Base-by-base conservation (phyloP, 2,113 vertebrate species). In the Paramisgurnus dabryanus region DNA sequence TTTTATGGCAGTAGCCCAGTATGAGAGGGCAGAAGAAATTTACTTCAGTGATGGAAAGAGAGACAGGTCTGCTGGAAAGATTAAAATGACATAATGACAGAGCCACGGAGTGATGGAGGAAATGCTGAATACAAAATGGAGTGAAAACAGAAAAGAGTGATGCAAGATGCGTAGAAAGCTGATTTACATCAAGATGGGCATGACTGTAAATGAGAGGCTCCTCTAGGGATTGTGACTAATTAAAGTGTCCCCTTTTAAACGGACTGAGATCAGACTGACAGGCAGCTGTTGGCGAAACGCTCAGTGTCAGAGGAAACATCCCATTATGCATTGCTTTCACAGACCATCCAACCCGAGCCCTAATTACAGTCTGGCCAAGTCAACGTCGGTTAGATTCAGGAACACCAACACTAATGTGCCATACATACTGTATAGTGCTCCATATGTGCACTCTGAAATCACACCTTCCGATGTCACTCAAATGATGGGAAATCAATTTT, bases 151-250 rank as follows among this genome's bases (percentile, higher is more conserved):
- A 39, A 60, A 67, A 73, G 49, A 58, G 64, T 74, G 80, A 78
- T 76, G 72, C 67, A 77, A 77, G 72, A 80, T 63, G 55, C 74
- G 60, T 67, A 83, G 79, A 84, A 77, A 71, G 57, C 76, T 84
- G 80, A 86, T 86, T 84, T 82, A 82, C 83, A 83, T 87, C 72
- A 85, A 81, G 84, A 87, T 85, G 81, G 76, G 71, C 76, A 82
- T 50, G 43, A 83, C 81, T 85, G 83, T 79, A 79, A 82, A 82
- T 70, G 81, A 85, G 81, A 80, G 79, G 58, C 67, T 85, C 82
- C 86, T 87, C 84, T 70, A 69, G 86, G 84, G 83, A 81, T 83
- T 83, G 79, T 79, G 79, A 83, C 86, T 85, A 84, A 87, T 87
- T 87, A 87, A 85, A 87, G 78, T 74, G 72, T 85, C 86, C 83